Base-by-base conservation (phyloP, 2,888 invertebrate genomes). In the Eutolmus rufibarbis region DNA sequence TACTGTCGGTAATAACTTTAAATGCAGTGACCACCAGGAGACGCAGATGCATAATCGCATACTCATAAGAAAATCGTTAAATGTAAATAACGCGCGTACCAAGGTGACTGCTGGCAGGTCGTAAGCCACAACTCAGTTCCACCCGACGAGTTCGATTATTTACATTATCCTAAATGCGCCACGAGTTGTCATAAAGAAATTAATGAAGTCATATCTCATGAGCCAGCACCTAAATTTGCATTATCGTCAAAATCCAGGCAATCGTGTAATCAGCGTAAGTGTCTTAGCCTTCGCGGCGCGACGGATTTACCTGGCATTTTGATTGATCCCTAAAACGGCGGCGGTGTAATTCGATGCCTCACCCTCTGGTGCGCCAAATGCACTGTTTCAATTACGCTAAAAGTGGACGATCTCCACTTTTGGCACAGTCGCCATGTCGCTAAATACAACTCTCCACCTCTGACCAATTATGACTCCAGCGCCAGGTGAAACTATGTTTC, bases 271-370 rank as follows among this genome's bases (percentile, higher is more conserved):
- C 37, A 37, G 37, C 34, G 37, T 76, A 76, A 76, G 34, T 76
- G 34, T 76, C 76, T 76, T 37, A 76, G 19, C 76, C 76, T 76
- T 76, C 76, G 37, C 66, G 23, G 8, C 66, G 66, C 66, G 66
- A 28, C 76, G 76, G n/a, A 76, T 37, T 31, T 76, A 34, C 31
- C 34, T 76, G 76, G 34, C 76, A 76, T 34, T 76, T 76, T 76
- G 76, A 76, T 76, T 76, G 76, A 76, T 76, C 76, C 76, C 76
- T 76, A 37, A 76, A 37, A 37, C n/a, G 76, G 76, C n/a, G 76
- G 76, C 76, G 34, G n/a, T 19, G 37, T 76, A 76, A 76, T 76
- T 76, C 37, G 76, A 76, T 76, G 34, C 37, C 76, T 37, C 76
- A 34, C 76, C 34, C 34, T 76, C 8, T 34, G 34, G 12, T 37